These are phyloP conservation scores for Hycleus cichorii DNA, from an alignment of 1,140 invertebrate genomes.

Conservation along the genomic window DNA sequence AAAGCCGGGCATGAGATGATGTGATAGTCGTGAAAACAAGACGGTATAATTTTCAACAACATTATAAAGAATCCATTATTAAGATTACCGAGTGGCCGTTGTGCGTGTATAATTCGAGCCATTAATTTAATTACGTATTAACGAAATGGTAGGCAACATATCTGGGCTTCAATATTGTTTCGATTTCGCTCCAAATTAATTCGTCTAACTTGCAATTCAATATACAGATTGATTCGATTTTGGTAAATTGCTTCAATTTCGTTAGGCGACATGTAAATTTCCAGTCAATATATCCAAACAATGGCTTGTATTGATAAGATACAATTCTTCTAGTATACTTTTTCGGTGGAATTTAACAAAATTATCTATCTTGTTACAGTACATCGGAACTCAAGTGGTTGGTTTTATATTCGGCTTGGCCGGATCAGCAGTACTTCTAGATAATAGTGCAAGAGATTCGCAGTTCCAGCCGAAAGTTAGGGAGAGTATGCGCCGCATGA, in stretches of 20 bases:
- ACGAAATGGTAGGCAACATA: not conserved
- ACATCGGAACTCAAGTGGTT: constrained; percentile 58
- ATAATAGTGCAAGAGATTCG: constrained; percentile 71
- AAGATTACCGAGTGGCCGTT: constrained; percentile 8
- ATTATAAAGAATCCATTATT: constrained; percentile 1
- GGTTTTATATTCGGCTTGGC: constrained; percentile 63
- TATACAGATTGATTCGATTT: too few species aligned
- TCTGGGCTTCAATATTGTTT: not conserved
- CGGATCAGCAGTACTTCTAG: constrained; percentile 68
- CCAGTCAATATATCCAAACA: too few species aligned
- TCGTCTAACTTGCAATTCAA: too few species aligned
- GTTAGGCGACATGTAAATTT: too few species aligned
- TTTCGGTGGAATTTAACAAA: not conserved
- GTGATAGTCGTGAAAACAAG: too few species aligned
- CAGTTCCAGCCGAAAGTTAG: constrained; percentile 66
- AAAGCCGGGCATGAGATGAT: not conserved
- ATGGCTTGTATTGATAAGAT: not conserved
- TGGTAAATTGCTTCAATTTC: too few species aligned
- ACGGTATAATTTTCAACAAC: too few species aligned
- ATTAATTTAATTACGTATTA: constrained; percentile 14
- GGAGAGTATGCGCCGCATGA: constrained; percentile 60
- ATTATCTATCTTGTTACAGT: constrained; percentile 47
- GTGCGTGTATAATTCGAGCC: constrained; percentile 9
- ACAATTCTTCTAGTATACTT: too few species aligned
- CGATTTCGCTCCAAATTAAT: too few species aligned